Evolutionary conservation across 1,140 invertebrate genomes (phyloP), one percentile per base, ranked within the genome.

Genomic region (Asobara japonica): DNA sequence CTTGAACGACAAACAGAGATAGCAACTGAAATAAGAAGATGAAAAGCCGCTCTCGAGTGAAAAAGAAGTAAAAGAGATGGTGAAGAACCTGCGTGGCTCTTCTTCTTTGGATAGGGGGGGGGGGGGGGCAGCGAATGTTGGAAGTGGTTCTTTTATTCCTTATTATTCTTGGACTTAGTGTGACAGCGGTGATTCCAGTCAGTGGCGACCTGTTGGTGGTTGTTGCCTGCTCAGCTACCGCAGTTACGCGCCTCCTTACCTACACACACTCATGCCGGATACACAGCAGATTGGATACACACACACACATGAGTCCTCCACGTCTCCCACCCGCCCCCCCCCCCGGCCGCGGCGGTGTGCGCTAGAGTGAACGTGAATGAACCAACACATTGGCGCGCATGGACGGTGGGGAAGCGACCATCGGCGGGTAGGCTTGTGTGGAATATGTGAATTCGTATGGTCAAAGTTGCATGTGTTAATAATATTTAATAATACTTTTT

Each of bases 141-240:
- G 38, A 38, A 45, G 45, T 10, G 38, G 36, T 31, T 51, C 31
- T 71, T 51, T 30, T 75, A 71, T 75, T 76, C 72, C 41, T 45
- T 45, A 7, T 45, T 75, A 76, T 74, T n/a, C n/a, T n/a, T n/a
- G n/a, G 74, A 68, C 69, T 68, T 69, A 69, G 73, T 77, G 75
- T 76, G 78, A 79, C 79, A 77, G 77, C 75, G 77, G 41, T 79
- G 79, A 78, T 79, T 81, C 70, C 76, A 81, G 80, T 78, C 78
- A 78, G 78, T 77, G 76, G 80, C 80, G 81, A 82, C 82, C 80
- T 82, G 81, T 82, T 83, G 82, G 80, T 79, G 61, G 76, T 77
- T 78, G 77, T 77, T 79, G 64, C 60, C 66, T 56, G 70, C 62
- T 30, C 27, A 75, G 80, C 82, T 82, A 76, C 82, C 81, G 82